Base-by-base conservation (phyloP, 1,140 invertebrate species). In the Rhagoletis zephyria region DNA sequence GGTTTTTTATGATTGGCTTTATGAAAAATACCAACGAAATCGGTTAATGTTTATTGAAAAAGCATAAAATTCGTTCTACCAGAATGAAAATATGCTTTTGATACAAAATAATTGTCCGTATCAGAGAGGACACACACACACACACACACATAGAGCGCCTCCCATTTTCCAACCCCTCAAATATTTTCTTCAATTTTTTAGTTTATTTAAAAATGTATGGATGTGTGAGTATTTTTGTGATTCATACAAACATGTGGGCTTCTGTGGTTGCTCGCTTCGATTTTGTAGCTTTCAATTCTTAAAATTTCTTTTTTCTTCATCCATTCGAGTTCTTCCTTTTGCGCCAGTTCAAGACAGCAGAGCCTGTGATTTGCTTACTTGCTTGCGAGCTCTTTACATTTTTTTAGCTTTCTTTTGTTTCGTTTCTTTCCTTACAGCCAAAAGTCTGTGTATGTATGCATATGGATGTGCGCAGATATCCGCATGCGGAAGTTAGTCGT, bases 31-130 rank as follows among this genome's bases (percentile, higher is more conserved):
- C 91, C 85, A 88, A 81, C 74, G 74, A 92, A 92, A 91, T 92
- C 91, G 91, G 90, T 92, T 91, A 92, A 92, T 92, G 91, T 92
- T 92, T 92, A 92, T 92, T 92, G 91, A 92, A 92, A 92, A 92
- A 90, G 90, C 91, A 92, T 92, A 92, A 92, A 92, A 92, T 92
- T 92, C 91, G 91, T 92, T 92, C 91, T 92, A 92, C 91, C 91
- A 92, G 91, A 92, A 92, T 92, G 91, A 92, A 92, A 92, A 92
- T 92, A 92, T 92, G 91, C 91, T 92, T 92, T 92, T 91, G 91
- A 92, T 92, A 92, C 91, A 91, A 92, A 92, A 91, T 92, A 91
- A 92, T 85, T 67, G 85, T 85, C 59, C 59, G 56, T 85, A 85
- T 63, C 56, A 85, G 16, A 85, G 30, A 48, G 10, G 14, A 42